These are phyloP conservation scores for Drosophila rufa DNA, from an alignment of 1,140 invertebrate species.

Conservation along the genomic window DNA sequence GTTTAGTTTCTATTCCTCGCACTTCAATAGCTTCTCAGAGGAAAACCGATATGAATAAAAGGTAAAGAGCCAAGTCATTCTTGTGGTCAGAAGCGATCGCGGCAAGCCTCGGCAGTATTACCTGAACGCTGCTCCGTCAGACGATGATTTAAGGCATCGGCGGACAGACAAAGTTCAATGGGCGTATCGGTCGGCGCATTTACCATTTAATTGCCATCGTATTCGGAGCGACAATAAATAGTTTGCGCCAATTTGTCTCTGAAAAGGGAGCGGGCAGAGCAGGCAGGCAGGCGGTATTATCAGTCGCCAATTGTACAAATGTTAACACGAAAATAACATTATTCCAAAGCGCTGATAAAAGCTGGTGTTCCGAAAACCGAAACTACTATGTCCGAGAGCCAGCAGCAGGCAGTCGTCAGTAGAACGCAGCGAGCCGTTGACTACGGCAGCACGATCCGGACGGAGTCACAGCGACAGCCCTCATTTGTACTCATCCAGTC, in stretches of 20 bases:
- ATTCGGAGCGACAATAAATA: slow-evolving; percentile 17
- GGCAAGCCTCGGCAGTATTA: slow-evolving; percentile 2
- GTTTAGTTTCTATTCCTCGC: slow-evolving; percentile 36
- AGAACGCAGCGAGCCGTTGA: slow-evolving; percentile 51
- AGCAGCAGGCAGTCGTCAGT: slow-evolving; percentile 51
- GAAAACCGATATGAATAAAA: slow-evolving; percentile 40
- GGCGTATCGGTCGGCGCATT: slow-evolving; percentile 35
- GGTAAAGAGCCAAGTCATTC: slow-evolving; percentile 22
- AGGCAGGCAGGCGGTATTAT: slow-evolving; percentile 42
- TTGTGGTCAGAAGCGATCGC: slow-evolving; percentile 11
- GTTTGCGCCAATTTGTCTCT: slow-evolving; percentile 44
- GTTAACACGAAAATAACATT: slow-evolving; percentile 77
- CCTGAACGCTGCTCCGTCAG: background rate
- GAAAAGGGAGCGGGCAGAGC: background rate
- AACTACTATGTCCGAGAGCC: slow-evolving; percentile 61
- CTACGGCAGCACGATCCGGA: slow-evolving; percentile 70
- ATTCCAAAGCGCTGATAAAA: slow-evolving; percentile 58
- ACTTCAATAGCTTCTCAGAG: slow-evolving; percentile 41
- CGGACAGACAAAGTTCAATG: slow-evolving; percentile 24
- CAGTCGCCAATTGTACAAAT: slow-evolving; percentile 48
- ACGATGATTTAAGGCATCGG: slow-evolving; percentile 17
- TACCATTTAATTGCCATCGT: slow-evolving; percentile 33
- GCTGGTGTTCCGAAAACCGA: background rate
- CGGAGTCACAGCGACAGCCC: slow-evolving; percentile 27
- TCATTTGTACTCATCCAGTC: slow-evolving; percentile 56